Evolutionary conservation across 2,888 invertebrate species (phyloP).

Genomic region (Tenthredo distinguenda): DNA sequence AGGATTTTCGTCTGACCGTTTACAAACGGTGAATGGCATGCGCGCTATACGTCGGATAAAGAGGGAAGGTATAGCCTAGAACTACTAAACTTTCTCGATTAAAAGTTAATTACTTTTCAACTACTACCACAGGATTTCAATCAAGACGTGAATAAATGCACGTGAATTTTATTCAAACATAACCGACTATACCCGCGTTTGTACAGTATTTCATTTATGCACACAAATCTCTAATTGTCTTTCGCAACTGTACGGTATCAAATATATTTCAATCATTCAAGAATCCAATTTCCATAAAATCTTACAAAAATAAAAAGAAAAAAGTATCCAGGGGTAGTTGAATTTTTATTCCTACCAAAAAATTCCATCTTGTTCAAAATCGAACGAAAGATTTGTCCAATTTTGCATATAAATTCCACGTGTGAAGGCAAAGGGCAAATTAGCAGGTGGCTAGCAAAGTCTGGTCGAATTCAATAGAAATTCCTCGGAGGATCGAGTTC

Average conservation of each 20-base stretch:
- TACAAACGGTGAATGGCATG: slow-evolving; percentile 69
- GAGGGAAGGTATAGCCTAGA: slow-evolving; percentile 60
- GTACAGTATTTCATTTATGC: slow-evolving; percentile 12
- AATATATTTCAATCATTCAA: neutral
- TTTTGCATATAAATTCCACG: slow-evolving; percentile 52
- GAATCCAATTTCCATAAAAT: neutral
- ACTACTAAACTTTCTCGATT: slow-evolving; percentile 73
- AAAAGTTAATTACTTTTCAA: slow-evolving; percentile 74
- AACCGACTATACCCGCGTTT: neutral
- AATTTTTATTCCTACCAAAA: neutral
- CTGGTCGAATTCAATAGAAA: slow-evolving; percentile 66
- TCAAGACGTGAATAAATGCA: slow-evolving; percentile 70
- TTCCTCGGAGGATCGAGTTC: slow-evolving; percentile 63
- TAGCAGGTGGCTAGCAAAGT: slow-evolving; percentile 56
- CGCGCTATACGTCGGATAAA: slow-evolving; percentile 36
- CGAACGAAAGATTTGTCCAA: too few species aligned
- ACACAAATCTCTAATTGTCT: neutral
- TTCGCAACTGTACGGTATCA: neutral
- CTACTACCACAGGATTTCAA: slow-evolving; percentile 73
- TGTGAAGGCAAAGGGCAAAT: slow-evolving; percentile 53
- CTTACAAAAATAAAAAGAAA: neutral
- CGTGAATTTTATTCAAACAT: slow-evolving; percentile 39
- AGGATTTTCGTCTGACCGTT: slow-evolving; percentile 63
- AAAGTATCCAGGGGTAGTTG: neutral
- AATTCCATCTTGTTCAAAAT: too few species aligned